Base-by-base conservation (phyloP, 1,140 invertebrate genomes). In the Sarcophaga peregrina region DNA sequence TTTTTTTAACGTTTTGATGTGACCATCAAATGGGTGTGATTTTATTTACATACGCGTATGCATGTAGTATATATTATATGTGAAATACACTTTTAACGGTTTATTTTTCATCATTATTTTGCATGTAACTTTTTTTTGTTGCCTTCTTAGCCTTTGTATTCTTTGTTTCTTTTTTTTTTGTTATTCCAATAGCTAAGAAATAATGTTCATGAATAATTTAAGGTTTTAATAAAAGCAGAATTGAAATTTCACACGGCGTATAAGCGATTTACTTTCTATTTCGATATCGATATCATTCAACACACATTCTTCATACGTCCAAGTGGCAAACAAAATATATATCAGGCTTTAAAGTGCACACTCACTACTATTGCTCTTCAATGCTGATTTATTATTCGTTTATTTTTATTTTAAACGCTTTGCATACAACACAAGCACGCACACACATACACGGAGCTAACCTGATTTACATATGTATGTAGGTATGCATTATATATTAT, bases 21-120 rank as follows among this genome's bases (percentile, higher is more conserved):
- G 62, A 68, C 62, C 62, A 68, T 68, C n/a, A 68, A 68, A 68
- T 17, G 62, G 62, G 62, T 68, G 62, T 68, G 62, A 68, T 68
- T 68, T 68, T 68, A 68, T 68, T 68, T 68, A 68, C 62, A 68
- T 68, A n/a, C 13, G 1, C n/a, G n/a, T n/a, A n/a, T n/a, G n/a
- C n/a, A n/a, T n/a, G n/a, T n/a, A n/a, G n/a, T 37, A 37, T 37
- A 37, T 37, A 37, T 37, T 37, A 37, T 37, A 37, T 37, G 25
- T 37, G 25, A 37, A 37, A 37, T 37, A 37, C 25, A 37, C 25
- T 37, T n/a, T 37, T 37, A 37, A 37, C 25, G 25, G 25, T 37
- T 37, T 37, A n/a, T 37, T 37, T 37, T 37, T 37, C 25, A 37
- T 37, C 25, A 37, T 37, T 1, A 37, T 37, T 37, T n/a, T 37